These are phyloP conservation scores for Colistium nudipinnis DNA, from an alignment of 2,113 vertebrate genomes.

Conservation along the genomic window DNA sequence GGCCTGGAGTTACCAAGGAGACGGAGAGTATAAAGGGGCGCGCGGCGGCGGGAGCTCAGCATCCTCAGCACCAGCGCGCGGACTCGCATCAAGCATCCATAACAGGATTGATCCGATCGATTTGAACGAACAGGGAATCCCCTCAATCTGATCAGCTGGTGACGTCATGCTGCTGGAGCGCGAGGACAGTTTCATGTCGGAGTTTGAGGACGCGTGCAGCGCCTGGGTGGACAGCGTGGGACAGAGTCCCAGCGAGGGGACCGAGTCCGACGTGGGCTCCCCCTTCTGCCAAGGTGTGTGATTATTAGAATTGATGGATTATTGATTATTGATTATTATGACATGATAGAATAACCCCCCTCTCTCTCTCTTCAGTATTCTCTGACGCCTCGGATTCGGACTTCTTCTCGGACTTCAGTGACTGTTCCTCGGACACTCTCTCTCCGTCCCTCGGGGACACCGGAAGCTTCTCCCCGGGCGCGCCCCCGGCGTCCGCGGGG, in stretches of 20 bases:
- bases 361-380: slow-evolving; percentile 78
- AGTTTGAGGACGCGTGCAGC: slow-evolving; percentile 77
- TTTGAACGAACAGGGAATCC: not conserved
- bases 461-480: slow-evolving; percentile 86
- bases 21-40: slow-evolving; percentile 85
- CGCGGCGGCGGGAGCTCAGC: slow-evolving; percentile 46
- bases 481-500: slow-evolving; percentile 74
- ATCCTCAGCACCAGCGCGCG: slow-evolving; percentile 51
- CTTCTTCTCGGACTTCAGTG: slow-evolving; percentile 85
- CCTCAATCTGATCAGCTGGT: no score
- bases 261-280: slow-evolving; percentile 66
- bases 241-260: slow-evolving; percentile 59
- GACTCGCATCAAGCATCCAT: slow-evolving; percentile 1
- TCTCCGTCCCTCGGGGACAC: slow-evolving; percentile 88
- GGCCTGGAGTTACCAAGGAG: slow-evolving; percentile 82
- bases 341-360: slow-evolving; percentile 53
- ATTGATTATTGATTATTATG: slow-evolving; percentile 37
- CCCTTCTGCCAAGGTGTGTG: slow-evolving; percentile 71
- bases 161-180: slow-evolving; percentile 71
- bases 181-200: slow-evolving; percentile 76
- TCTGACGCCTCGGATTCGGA: slow-evolving; percentile 85
- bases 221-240: slow-evolving; percentile 77
- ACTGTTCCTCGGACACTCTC: slow-evolving; percentile 80
- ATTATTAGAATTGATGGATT: not conserved
- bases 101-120: slow-evolving; percentile 12